Evolutionary conservation across 2,113 vertebrate species (phyloP), one percentile per base, ranked within the genome.

Genomic region (Phyllostomus discolor): DNA sequence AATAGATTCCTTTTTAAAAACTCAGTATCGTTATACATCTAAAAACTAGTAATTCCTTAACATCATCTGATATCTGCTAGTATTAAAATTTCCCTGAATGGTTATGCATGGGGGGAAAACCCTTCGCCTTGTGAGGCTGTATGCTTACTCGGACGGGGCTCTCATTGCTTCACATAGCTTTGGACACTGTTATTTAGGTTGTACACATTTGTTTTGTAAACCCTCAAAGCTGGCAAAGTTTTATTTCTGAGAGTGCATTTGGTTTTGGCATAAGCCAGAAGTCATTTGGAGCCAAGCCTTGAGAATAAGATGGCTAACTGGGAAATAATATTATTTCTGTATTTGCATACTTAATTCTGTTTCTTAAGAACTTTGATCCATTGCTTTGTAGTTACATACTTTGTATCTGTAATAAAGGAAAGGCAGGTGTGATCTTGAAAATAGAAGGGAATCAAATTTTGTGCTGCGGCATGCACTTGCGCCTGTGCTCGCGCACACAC

Each of bases 231-330:
- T 57, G 19, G 52, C 31, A 48, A 88, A 14, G 4, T 80, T 87
- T 95, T 84, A 86, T 73, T 67, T 95, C 83, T 73, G 70, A 88
- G 52, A 41, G 12, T 87, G 20, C n/a, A 35, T 85, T 96, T 91
- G 43, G 50, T 94, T 83, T 76, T 79, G 33, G 28, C 43, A 19
- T 66, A 93, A 83, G 33, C 57, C 48, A 66, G 84, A 93, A 83
- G 54, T 81, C 79, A 67, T 94, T 70, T 96, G 50, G 69, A 90
- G 72, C 41, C 20, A 81, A 90, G 35, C 7, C 28, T 90, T 22
- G 57, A 88, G 43, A 59, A 33, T 52, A 91, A 64, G 64, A 62
- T 83, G 73, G 38, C 41, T 67, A 88, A 75, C 69, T 84, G 66
- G 41, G 59, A 48, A 83, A 70, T 35, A 80, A 41, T 54, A 54